Conservation (phyloP, 1,140 invertebrate species). For the Caenorhabditis remanei region DNA sequence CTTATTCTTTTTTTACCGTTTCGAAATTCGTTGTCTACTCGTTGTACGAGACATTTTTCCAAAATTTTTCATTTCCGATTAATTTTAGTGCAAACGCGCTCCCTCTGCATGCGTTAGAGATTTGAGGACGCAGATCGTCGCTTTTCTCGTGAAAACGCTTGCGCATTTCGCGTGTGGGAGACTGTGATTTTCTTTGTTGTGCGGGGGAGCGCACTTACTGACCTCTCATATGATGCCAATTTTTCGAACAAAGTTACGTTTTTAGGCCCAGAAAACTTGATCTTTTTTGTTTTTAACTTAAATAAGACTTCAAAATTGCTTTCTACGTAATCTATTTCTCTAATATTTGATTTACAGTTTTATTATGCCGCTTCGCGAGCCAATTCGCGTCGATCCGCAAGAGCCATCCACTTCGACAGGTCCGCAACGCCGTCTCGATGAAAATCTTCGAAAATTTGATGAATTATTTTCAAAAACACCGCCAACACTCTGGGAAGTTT, state of each 20-base stretch:
- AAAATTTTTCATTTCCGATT: no score
- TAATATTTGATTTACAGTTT: neutral
- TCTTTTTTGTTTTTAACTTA: neutral
- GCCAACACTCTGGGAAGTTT: slow-evolving; percentile 3
- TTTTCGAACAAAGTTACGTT: slow-evolving; percentile 2
- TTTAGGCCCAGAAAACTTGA: neutral
- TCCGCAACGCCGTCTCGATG: neutral
- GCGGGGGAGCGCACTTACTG: neutral
- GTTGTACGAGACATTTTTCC: no score
- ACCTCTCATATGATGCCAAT: neutral
- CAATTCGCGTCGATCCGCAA: neutral
- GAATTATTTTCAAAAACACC: neutral
- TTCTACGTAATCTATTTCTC: neutral
- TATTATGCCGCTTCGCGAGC: neutral
- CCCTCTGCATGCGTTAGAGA: no score
- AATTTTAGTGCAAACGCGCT: no score
- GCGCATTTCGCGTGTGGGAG: no score
- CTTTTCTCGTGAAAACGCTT: no score
- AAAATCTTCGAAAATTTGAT: neutral
- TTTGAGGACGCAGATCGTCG: no score
- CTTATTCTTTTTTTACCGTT: no score
- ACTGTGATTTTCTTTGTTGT: neutral
- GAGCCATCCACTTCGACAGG: slow-evolving; percentile 5
- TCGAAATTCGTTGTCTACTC: no score
- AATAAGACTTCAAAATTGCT: no score